Base-by-base conservation (phyloP, 2,113 vertebrate genomes). In the Pao palembangensis region DNA sequence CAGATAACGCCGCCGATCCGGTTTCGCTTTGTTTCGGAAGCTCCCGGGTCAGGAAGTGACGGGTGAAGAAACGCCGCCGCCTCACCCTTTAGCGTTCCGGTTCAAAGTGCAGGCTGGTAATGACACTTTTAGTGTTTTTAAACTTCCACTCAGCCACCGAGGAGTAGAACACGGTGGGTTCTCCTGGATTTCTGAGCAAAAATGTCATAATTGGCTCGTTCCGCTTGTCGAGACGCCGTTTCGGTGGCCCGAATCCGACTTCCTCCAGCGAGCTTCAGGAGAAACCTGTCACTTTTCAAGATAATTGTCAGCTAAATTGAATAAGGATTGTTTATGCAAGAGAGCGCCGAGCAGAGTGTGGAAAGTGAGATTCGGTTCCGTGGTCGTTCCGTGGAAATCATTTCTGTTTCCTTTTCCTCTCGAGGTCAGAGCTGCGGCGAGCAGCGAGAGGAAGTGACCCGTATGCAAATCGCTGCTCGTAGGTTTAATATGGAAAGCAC, bases 1-100 rank as follows among this genome's bases (percentile, higher is more conserved):
- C 82, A 78, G 82, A 88, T 84, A 87, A 74, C 67, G 44, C 47
- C 0, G 46, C 41, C 57, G 68, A 76, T 87, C 66, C 6, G 59
- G 79, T 86, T 87, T 74, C 71, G 43, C 68, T 80, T 81, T 80
- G 76, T 75, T 72, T 58, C 60, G 4, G n/a, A 15, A 0, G 56
- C 43, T 50, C 48, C 69, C 23, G 1, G 75, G 69, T 85, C 51
- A 69, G 71, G 58, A 75, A 66, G 64, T 68, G 75, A 71, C 57
- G 20, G 13, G 34, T 8, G 42, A n/a, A n/a, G n/a, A n/a, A n/a
- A n/a, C n/a, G 67, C 50, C 14, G 38, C 4, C 42, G 49, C 58
- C 66, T 63, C 28, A 11, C 49, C 2, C 1, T 44, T 58, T 12
- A 21, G n/a, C 43, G 18, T 11, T n/a, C 51, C 21, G n/a, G 15